Evolutionary conservation across 2,797 vertebrate genomes (phyloP), one percentile per base, ranked within the genome.

Genomic region (Jordanella pulchra): DNA sequence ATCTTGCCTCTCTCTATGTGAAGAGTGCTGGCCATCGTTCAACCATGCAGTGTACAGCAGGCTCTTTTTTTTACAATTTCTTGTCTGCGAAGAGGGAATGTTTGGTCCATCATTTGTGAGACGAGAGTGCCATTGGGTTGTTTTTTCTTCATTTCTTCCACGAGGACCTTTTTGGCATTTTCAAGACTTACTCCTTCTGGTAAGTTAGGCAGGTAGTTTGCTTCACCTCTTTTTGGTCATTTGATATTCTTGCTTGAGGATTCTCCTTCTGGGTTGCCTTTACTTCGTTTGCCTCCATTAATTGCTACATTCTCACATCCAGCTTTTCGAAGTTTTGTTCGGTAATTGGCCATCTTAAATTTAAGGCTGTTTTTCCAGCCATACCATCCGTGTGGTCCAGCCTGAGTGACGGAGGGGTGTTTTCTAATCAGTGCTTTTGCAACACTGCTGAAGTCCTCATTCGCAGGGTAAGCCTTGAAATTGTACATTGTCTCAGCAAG

Each of bases 391-490:
- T 51, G 48, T 1, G 12, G 48, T 13, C 65, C 47, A 15, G 65
- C 28, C 10, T 67, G 47, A 35, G 48, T 67, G 30, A 67, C 47
- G 18, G 28, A 6, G 28, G 48, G 65, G 28, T 67, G 47, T 4
- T 45, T 45, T 6, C 63, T 51, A 1, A 67, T 67, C 27, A 67
- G 28, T 23, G 65, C 3, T 47, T 47, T 15, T 17, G 45, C 47
- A 14, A 50, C 47, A n/a, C 65, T 51, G 65, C 47, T 35, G 48
- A 51, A 67, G 47, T 67, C 65, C 5, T 51, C 47, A 67, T 67
- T 10, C 1, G 32, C 14, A 6, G 44, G 64, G 45, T 30, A 65
- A 3, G 47, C 65, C 30, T 67, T 67, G 28, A 67, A 67, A 51
- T 18, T 67, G 47, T 27, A 67, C 45, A 47, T 47, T 47, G 3